Conservation (phyloP, 2,797 vertebrate genomes). For the Acrocephalus scirpaceus region DNA sequence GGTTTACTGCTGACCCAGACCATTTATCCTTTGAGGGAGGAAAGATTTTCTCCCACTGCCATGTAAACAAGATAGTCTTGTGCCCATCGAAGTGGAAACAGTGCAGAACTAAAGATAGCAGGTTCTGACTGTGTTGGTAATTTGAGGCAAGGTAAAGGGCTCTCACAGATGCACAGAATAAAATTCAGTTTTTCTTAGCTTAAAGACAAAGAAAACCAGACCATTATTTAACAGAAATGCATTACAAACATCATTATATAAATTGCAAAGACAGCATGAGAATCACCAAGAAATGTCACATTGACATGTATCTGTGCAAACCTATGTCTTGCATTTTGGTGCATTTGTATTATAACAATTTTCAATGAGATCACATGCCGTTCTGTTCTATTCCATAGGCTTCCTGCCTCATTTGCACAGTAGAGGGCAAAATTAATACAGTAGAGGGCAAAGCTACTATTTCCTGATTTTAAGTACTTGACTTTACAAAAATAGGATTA, state of each 20-base stretch:
- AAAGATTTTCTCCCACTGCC: neutral
- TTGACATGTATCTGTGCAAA: neutral
- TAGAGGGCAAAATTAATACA: slow-evolving; percentile 1
- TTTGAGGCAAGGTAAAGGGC: neutral
- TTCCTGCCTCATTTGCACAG: neutral
- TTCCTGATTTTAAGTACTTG: slow-evolving; percentile 21
- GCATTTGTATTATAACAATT: neutral
- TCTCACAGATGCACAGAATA: neutral
- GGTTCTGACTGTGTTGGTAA: neutral
- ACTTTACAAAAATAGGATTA: neutral
- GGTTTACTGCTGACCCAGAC: neutral
- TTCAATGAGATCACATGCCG: neutral
- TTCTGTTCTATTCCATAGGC: neutral
- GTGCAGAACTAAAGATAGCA: neutral
- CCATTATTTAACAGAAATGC: neutral
- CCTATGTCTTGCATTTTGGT: neutral
- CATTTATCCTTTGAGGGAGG: neutral
- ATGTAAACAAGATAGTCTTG: neutral
- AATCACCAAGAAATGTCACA: neutral
- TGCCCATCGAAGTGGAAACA: neutral
- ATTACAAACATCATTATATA: neutral
- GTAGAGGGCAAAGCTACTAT: neutral
- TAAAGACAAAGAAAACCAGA: neutral
- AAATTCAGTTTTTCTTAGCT: neutral
- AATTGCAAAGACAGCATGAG: neutral